Base-by-base conservation (phyloP, 2,888 invertebrate genomes). In the Sycophila texana region DNA sequence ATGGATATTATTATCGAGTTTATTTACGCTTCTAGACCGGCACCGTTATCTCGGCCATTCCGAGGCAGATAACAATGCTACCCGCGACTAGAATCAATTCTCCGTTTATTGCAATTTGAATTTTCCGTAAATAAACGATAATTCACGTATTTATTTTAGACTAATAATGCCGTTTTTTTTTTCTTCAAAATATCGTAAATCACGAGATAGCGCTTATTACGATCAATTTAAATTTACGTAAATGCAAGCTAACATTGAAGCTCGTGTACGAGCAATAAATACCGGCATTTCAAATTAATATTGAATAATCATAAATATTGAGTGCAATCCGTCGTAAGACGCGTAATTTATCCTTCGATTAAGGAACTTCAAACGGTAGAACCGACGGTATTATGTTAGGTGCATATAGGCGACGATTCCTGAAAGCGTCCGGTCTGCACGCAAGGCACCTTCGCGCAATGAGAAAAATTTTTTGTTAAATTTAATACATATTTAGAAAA, bases 11-110 rank as follows among this genome's bases (percentile, higher is more conserved):
- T 74, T 79, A 57, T 70, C 57, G n/a, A 22, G 57, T 49, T 78
- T 68, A 78, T 78, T 74, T 68, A 63, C 74, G 65, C 30, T 70
- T 70, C 47, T 70, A 57, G 74, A 68, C 39, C 39, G 39, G 70
- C 65, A 47, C n/a, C 39, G 65, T 47, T 79, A 79, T 79, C 79
- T 74, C 51, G 74, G 74, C 65, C 79, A 70, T 78, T 74, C 68
- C 22, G 58, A 7, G 39, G 39, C 39, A 79, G 70, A 74, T 70
- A 70, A 39, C 47, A 30, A 13, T 4, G 51, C 58, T 18, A 14
- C 12, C 39, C 5, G n/a, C 39, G 39, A 53, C 53, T 5, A n/a
- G 53, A 53, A 53, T 53, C 53, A 53, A 53, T 53, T 53, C n/a
- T 53, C 4, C 53, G 14, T n/a, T 26, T n/a, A 53, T 53, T 53